phyloP scores from a whole-genome alignment of 2,888 invertebrate genomes.

The Hydraecia micacea region DNA sequence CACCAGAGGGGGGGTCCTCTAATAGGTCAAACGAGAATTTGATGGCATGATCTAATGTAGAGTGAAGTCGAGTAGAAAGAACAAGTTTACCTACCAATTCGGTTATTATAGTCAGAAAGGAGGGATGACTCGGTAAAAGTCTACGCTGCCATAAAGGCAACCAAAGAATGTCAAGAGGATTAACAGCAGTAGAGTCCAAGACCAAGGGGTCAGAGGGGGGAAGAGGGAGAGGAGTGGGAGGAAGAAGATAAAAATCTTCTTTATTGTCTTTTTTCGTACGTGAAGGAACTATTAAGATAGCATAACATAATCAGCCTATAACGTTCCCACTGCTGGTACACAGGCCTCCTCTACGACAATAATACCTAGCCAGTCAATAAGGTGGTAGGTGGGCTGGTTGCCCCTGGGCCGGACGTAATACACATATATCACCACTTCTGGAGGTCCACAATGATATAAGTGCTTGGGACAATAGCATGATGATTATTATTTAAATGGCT shows the following conservation, averaged over 20 bases:
- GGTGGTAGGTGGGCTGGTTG: background rate
- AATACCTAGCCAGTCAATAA: background rate
- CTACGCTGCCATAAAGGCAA: background rate
- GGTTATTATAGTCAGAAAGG: background rate
- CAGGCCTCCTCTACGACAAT: too few species aligned
- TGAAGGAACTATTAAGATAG: background rate
- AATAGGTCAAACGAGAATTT: background rate
- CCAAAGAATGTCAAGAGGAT: background rate
- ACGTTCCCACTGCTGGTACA: too few species aligned
- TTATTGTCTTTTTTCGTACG: background rate
- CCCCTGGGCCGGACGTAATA: background rate
- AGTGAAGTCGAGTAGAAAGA: background rate
- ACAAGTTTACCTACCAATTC: background rate
- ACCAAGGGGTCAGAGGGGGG: too few species aligned
- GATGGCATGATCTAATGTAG: background rate
- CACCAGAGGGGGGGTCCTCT: background rate
- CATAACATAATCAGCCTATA: too few species aligned
- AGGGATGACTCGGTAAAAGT: background rate
- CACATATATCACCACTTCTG: background rate
- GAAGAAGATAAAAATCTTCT: background rate
- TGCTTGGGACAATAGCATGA: conserved; percentile 3
- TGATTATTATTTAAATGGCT: conserved; percentile 20
- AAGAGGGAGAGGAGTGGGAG: too few species aligned
- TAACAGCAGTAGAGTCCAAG: background rate
- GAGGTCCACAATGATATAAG: background rate